phyloP scores from a whole-genome alignment of 2,888 invertebrate genomes.

The Linnaemya tessellans region DNA sequence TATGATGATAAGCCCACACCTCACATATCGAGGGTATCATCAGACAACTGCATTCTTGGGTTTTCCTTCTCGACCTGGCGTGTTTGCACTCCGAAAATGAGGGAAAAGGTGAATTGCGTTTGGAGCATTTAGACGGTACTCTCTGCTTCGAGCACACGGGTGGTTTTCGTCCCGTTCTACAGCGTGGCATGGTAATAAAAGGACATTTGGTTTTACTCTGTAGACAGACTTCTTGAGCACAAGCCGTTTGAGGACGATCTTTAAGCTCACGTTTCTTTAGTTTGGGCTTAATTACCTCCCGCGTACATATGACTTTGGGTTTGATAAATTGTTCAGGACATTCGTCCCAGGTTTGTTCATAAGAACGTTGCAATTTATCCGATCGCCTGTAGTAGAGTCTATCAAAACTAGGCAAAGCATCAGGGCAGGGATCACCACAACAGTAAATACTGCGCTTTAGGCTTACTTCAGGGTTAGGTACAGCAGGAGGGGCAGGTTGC shows the following conservation, averaged over 20 bases:
- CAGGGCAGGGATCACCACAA: constrained; percentile 67
- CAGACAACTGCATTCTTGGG: constrained; percentile 74
- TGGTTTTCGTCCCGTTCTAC: constrained; percentile 66
- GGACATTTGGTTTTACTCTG: constrained; percentile 55
- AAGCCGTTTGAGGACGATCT: constrained; percentile 57
- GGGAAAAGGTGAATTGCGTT: constrained; percentile 73
- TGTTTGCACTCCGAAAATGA: constrained; percentile 75
- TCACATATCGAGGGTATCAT: constrained; percentile 74
- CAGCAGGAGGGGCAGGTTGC: background rate
- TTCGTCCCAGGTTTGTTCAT: constrained; percentile 80
- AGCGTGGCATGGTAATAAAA: constrained; percentile 49
- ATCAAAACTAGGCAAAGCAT: constrained; percentile 77
- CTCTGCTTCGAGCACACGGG: constrained; percentile 68
- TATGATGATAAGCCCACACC: constrained; percentile 70
- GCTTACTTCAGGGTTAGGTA: constrained; percentile 23
- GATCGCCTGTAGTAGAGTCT: constrained; percentile 79
- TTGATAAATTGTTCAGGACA: constrained; percentile 76
- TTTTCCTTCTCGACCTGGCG: background rate
- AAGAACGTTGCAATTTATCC: constrained; percentile 77
- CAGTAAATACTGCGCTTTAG: constrained; percentile 44
- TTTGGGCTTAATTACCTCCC: constrained; percentile 70
- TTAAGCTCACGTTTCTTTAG: constrained; percentile 37
- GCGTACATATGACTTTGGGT: constrained; percentile 76
- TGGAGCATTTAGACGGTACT: constrained; percentile 62
- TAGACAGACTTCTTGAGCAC: constrained; percentile 34